Evolutionary conservation across 1,140 invertebrate species (phyloP), one percentile per base, ranked within the genome.

Genomic region (Plectrocnemia conspersa): DNA sequence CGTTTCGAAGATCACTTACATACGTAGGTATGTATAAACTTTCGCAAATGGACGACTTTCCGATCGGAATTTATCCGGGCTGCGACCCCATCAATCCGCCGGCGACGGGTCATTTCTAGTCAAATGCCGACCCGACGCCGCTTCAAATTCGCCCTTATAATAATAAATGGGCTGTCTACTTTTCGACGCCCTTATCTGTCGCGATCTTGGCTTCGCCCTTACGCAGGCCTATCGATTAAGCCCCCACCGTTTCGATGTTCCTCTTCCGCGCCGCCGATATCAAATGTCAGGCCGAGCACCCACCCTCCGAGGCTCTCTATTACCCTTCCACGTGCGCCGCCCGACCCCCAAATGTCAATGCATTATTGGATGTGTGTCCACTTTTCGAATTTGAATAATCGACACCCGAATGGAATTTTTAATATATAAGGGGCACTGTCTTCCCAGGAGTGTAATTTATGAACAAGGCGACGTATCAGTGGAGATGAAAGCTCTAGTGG

Each of bases 101-200:
- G 23, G 24, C n/a, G 35, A 15, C 25, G 44, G 25, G 44, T 47
- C 44, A 32, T 44, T 44, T 44, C 21, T 44, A 44, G 22, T 15
- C 41, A 44, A 44, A 23, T 21, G 25, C n/a, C n/a, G n/a, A 19
- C 21, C 16, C 36, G 16, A 7, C 21, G 41, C 24, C 15, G 44
- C 25, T 24, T 47, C 21, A 44, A 44, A 47, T 27, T 47, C 35
- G 29, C 32, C 32, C 36, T 19, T 27, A 25, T 15, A n/a, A 48
- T 47, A 58, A 58, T 52, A 58, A 58, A 53, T 53, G 56, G 44
- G 42, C 48, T 42, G 52, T 59, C 57, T 58, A 44, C 56, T 40
- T 58, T 48, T 40, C 41, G 40, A n/a, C 53, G 44, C 41, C 32
- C 21, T 55, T 55, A 55, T 55, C 53, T 47, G 25, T 24, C 32